Conservation (phyloP, 2,888 invertebrate species). For the Yponomeuta plumbellus region DNA sequence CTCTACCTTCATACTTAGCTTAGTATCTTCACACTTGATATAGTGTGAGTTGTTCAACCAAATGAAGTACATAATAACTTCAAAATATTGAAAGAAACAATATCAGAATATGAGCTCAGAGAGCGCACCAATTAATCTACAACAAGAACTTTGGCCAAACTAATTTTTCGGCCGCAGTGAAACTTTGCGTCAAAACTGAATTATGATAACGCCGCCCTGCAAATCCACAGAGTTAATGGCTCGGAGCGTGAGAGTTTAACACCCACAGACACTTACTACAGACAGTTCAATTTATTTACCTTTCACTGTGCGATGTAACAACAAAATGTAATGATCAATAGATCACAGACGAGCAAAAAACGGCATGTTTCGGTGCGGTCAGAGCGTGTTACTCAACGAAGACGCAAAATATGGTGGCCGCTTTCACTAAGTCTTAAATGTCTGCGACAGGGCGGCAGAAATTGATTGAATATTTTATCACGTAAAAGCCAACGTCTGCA, state of each 20-base stretch:
- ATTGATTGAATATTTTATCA: background rate
- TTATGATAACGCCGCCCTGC: background rate
- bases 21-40: too few species aligned
- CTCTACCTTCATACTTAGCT: too few species aligned
- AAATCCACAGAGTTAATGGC: background rate
- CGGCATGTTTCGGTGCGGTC: background rate
- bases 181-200: background rate
- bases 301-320: slow-evolving; percentile 1
- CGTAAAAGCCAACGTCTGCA: too few species aligned
- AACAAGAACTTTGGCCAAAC: background rate
- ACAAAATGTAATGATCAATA: slow-evolving; percentile 5
- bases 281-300: slow-evolving; percentile 8
- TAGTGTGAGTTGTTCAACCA: too few species aligned
- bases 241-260: background rate
- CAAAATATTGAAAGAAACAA: too few species aligned
- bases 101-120: too few species aligned
- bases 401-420: too few species aligned
- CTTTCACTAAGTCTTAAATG: too few species aligned
- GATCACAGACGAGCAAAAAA: slow-evolving; percentile 8
- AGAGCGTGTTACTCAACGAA: background rate
- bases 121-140: background rate
- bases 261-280: background rate
- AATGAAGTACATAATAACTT: too few species aligned
- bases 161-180: background rate
- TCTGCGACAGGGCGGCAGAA: too few species aligned